phyloP scores from a whole-genome alignment of 2,797 vertebrate genomes.

The Sebastes matsubarae region DNA sequence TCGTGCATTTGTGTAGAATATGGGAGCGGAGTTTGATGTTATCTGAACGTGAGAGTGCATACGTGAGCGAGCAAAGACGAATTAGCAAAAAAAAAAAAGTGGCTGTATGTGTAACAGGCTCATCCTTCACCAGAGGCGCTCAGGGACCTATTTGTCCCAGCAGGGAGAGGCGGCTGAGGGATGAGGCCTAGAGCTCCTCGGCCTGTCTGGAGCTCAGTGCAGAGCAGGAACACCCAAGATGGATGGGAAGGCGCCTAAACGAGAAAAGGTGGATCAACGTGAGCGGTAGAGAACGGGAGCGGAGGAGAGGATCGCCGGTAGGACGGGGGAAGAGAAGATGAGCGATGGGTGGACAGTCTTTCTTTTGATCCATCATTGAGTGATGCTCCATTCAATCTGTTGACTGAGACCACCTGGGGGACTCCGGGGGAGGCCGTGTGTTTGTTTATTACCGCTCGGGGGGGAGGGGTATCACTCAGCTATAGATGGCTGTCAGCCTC shows the following conservation, averaged over 20 bases:
- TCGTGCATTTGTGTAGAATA: constrained; percentile 10
- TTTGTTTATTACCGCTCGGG: constrained; percentile 70
- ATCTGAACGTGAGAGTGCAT: constrained; percentile 18
- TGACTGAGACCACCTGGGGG: constrained; percentile 77
- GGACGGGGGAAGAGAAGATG: constrained; percentile 46
- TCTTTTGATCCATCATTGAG: constrained; percentile 77
- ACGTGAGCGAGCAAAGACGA: constrained; percentile 5
- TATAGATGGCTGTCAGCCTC: constrained; percentile 68
- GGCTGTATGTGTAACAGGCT: constrained; percentile 25
- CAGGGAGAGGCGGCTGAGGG: constrained; percentile 62
- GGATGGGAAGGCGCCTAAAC: constrained; percentile 63
- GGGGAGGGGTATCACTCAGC: constrained; percentile 52
- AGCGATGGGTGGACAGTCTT: constrained; percentile 54
- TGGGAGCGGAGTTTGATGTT: constrained; percentile 1
- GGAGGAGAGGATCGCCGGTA: constrained; percentile 16
- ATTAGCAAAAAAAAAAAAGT: constrained; percentile 30
- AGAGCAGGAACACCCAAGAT: constrained; percentile 68
- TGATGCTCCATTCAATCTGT: constrained; percentile 72
- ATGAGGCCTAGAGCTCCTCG: constrained; percentile 52
- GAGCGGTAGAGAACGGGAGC: constrained; percentile 17
- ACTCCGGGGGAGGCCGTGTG: constrained; percentile 58
- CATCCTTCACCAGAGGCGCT: constrained; percentile 58
- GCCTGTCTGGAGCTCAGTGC: constrained; percentile 57
- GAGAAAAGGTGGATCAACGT: constrained; percentile 54
- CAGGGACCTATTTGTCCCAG: constrained; percentile 71